phyloP scores from a whole-genome alignment of 1,140 invertebrate genomes.

The Piezodorus guildinii region DNA sequence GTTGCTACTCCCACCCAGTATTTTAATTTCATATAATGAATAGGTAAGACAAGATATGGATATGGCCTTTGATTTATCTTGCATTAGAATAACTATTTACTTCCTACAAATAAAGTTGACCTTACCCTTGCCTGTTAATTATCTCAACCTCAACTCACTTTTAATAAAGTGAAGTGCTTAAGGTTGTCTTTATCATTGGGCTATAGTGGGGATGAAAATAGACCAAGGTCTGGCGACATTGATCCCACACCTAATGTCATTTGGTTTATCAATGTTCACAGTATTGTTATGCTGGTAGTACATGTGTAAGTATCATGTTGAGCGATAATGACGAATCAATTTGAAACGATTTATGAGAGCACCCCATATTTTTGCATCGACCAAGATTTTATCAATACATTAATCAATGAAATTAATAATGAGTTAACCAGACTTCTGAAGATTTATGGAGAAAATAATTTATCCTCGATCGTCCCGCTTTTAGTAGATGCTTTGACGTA shows the following conservation, averaged over 20 bases:
- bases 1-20: too few relatives aligned
- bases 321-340: background rate
- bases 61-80: too few relatives aligned
- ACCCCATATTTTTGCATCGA: background rate
- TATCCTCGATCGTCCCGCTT: slow-evolving; percentile 4
- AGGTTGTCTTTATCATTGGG: background rate
- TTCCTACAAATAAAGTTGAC: too few relatives aligned
- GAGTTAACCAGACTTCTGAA: slow-evolving; percentile 10
- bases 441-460: background rate
- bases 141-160: too few relatives aligned
- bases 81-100: too few relatives aligned
- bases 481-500: slow-evolving; percentile 18
- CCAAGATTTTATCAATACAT: slow-evolving; percentile 9
- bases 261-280: background rate
- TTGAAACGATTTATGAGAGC: background rate
- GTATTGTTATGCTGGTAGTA: slow-evolving; percentile 6
- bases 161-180: too few relatives aligned
- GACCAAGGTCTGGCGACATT: background rate
- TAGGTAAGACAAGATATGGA: too few relatives aligned
- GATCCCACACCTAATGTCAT: background rate
- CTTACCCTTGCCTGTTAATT: too few relatives aligned
- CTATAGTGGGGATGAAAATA: slow-evolving; percentile 7
- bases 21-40: too few relatives aligned
- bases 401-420: slow-evolving; percentile 18
- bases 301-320: background rate